Conservation (phyloP, 1,140 invertebrate genomes). For the Tribolium castaneum region DNA sequence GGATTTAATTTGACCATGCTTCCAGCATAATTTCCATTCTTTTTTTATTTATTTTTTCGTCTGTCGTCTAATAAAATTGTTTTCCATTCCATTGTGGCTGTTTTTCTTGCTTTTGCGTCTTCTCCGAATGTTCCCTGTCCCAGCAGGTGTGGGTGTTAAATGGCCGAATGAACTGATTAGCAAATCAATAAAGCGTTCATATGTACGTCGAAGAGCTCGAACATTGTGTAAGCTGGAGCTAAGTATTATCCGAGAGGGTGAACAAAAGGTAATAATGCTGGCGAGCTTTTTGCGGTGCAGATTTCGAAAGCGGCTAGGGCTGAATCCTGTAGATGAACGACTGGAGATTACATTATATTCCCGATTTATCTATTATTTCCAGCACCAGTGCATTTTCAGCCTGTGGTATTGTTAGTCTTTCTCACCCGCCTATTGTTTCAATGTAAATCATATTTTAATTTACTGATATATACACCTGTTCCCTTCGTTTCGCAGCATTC, state of each 20-base stretch:
- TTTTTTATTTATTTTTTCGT: no score
- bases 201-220: constrained; percentile 21
- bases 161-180: no score
- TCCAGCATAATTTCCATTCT: background rate
- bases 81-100: no score
- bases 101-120: no score
- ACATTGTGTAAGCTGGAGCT: constrained; percentile 26
- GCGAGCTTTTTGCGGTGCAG: constrained; percentile 48
- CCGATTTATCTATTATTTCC: constrained; percentile 55
- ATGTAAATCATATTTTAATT: constrained; percentile 54
- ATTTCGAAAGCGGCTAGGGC: constrained; percentile 53
- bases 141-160: background rate
- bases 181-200: constrained; percentile 7
- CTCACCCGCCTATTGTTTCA: constrained; percentile 53
- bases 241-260: constrained; percentile 44
- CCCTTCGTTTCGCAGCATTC: constrained; percentile 30
- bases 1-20: no score
- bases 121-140: background rate
- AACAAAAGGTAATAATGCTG: constrained; percentile 48
- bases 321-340: constrained; percentile 54
- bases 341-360: constrained; percentile 55
- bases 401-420: constrained; percentile 54
- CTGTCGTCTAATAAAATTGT: no score
- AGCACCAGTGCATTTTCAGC: constrained; percentile 52
- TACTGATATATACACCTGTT: constrained; percentile 49